These are phyloP conservation scores for Xenopus petersii DNA, from an alignment of 2,797 vertebrate genomes.

Conservation along the genomic window DNA sequence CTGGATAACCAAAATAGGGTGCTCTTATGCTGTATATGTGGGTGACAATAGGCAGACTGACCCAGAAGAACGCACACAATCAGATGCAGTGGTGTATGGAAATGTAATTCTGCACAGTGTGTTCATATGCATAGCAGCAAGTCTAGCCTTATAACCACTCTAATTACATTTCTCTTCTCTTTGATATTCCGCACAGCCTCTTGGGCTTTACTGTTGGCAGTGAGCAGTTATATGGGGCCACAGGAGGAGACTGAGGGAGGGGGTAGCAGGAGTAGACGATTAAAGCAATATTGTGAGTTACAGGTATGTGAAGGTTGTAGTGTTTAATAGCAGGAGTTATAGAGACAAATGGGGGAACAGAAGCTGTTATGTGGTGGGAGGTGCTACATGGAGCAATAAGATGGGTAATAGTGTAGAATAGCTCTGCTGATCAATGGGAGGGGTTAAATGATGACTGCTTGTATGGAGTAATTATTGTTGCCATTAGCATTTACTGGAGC, in stretches of 20 bases:
- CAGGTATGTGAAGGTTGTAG: neutral
- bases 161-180: neutral
- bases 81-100: neutral
- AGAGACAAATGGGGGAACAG: neutral
- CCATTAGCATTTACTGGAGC: neutral
- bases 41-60: neutral
- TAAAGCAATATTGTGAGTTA: neutral
- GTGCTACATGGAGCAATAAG: neutral
- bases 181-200: neutral
- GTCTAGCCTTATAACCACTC: constrained; percentile 42
- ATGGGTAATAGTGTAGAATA: neutral
- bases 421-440: neutral
- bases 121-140: neutral
- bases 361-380: neutral
- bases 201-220: neutral
- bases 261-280: neutral
- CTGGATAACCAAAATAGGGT: neutral
- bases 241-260: constrained; percentile 3
- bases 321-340: neutral
- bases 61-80: neutral
- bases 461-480: neutral
- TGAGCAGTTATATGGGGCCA: constrained; percentile 25
- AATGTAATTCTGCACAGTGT: neutral
- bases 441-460: neutral
- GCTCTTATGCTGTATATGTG: neutral